Percentiles rank a stretch among this genome's conserved stretches.
phyloP scores from a whole-genome alignment of 2,113 vertebrate genomes.

The Oryzias melastigma region DNA sequence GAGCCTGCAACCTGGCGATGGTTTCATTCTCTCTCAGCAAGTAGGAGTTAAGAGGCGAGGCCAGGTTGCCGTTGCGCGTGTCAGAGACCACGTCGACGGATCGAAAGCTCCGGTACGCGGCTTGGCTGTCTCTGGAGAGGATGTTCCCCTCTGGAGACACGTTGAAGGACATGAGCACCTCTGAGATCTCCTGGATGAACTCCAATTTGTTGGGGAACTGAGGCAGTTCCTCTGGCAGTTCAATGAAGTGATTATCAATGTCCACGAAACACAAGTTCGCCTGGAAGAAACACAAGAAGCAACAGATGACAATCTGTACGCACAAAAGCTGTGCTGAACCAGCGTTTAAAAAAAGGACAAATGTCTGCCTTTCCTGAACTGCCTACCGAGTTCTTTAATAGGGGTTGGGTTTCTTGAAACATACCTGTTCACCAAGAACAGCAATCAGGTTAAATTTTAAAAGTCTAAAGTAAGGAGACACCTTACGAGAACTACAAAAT shows the following conservation, averaged over 20 bases:
- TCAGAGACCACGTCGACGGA: constrained; percentile 87
- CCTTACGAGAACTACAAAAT: constrained; percentile 5
- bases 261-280: constrained; percentile 99
- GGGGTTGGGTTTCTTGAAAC: background rate
- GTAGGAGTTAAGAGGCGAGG: constrained; percentile 88
- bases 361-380: background rate
- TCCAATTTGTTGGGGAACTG: constrained; percentile 98
- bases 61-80: constrained; percentile 94
- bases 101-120: constrained; percentile 84
- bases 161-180: constrained; percentile 90
- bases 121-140: constrained; percentile 85
- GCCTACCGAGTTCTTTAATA: background rate
- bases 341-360: too few relatives aligned
- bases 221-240: constrained; percentile 95
- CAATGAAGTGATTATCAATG: constrained; percentile 97
- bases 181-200: constrained; percentile 97
- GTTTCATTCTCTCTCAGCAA: constrained; percentile 96
- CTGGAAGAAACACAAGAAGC: constrained; percentile 60
- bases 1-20: constrained; percentile 91
- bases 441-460: constrained; percentile 13
- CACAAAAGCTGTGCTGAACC: background rate
- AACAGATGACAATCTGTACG: background rate
- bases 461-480: constrained; percentile 8
- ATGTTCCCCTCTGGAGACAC: constrained; percentile 91
- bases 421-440: background rate